Base-by-base conservation (phyloP, 2,888 invertebrate genomes). In the Cheilosia scutellata region DNA sequence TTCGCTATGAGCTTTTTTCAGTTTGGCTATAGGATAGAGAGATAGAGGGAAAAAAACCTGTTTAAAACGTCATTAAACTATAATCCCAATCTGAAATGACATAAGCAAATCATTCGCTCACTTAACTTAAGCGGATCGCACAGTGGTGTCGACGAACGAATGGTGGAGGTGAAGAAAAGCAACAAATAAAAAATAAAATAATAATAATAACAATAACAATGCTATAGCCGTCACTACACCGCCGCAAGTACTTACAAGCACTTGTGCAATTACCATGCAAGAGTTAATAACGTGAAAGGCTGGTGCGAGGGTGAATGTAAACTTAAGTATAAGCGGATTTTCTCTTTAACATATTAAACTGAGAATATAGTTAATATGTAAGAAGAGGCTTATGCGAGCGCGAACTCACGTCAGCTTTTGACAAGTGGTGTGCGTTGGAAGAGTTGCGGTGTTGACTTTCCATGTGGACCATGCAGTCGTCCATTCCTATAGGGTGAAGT, bases 261-360 rank as follows among this genome's bases (percentile, higher is more conserved):
- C 74, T 70, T 79, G 42, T 33, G 53, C 75, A 84, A 84, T 84
- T 75, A 79, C 58, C 70, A 55, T 68, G 63, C 62, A 58, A 7
- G 75, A 31, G 62, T 62, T 75, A 57, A 63, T 82, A 57, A 47
- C 25, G 44, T 40, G 44, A 44, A 57, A 53, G 42, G 44, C 31
- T 33, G 49, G 42, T 58, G 37, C 37, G 33, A 9, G 60, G 79
- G 60, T 74, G 49, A 65, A 79, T 31, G 66, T 70, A 29, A 44
- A 66, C 75, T 66, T 72, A 55, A 71, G 51, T 53, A 44, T 76
- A 79, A 84, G 84, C 84, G 74, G 79, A 66, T 83, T 72, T 55
- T 62, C 58, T 53, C 71, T 63, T 60, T 58, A 1, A 37, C 37
- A 37, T 11, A 33, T 9, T 33, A 68, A 72, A 44, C 68, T 65